Percentiles rank a stretch among this genome's conserved stretches.
Evolutionary conservation across 2,797 vertebrate genomes (phyloP).

Genomic region (Petrocephalus sullivani): DNA sequence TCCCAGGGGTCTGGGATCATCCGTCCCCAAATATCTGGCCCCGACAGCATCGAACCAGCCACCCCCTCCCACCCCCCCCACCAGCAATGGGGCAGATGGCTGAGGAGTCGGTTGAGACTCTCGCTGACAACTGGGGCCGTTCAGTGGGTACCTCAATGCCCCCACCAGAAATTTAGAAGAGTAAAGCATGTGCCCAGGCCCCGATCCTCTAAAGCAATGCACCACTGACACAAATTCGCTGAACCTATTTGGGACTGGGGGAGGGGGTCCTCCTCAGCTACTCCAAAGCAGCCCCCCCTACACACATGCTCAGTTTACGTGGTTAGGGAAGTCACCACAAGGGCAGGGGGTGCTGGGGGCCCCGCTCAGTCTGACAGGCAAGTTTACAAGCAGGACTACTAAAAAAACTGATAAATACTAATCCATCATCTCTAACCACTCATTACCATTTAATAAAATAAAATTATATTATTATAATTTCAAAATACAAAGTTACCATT

Average conservation of each 20-base stretch:
- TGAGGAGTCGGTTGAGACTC: slow-evolving; percentile 76
- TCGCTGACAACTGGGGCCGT: background rate
- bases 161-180: background rate
- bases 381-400: background rate
- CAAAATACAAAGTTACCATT: background rate
- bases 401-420: background rate
- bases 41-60: slow-evolving; percentile 57
- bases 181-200: background rate
- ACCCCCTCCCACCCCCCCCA: slow-evolving; percentile 32
- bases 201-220: background rate
- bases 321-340: background rate
- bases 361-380: background rate
- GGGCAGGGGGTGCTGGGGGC: background rate
- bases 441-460: background rate
- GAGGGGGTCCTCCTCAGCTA: background rate
- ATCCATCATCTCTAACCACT: background rate
- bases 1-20: slow-evolving; percentile 75
- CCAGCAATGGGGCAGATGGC: slow-evolving; percentile 83
- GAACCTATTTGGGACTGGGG: background rate
- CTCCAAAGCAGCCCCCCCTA: no score
- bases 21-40: slow-evolving; percentile 82
- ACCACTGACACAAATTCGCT: background rate
- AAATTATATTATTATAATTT: background rate
- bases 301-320: background rate
- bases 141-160: background rate